Base-by-base conservation (phyloP, 2,888 invertebrate species). In the Pachymerium ferrugineum region DNA sequence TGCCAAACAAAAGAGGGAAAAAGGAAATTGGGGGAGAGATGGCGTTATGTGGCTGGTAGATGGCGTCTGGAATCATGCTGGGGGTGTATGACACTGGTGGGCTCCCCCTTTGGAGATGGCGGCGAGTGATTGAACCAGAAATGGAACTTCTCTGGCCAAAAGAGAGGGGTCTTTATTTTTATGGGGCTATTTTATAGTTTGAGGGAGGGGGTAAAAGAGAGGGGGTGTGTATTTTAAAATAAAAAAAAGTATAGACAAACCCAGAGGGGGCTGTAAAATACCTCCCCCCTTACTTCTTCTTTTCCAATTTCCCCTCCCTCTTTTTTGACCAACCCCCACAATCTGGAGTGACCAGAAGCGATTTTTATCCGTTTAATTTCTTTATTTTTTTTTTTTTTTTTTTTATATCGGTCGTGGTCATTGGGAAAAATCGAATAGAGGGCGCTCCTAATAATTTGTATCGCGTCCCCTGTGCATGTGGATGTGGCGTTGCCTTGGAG, bases 401-500 rank as follows among this genome's bases (percentile, higher is more conserved):
- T 38, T 38, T 38, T 1, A 8, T 38, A n/a, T n/a, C n/a, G n/a
- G n/a, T 2, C n/a, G 14, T 38, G 38, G 38, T 38, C 38, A 38
- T 12, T 38, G 38, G 10, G 38, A 38, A 38, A n/a, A 38, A 38
- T 38, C 3, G 14, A 38, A 2, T 38, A 8, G 38, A n/a, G 38
- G 2, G 38, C 38, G 38, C 2, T 54, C 28, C 62, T 62, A 62
- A 62, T 62, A 62, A 62, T 62, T 62, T 62, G 62, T 62, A 62
- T 62, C 62, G 62, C 62, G 3, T 3, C 47, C 47, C 38, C 38
- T 38, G 31, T 69, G 31, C 69, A 69, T 33, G 19, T 30, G 69
- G 69, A 71, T 71, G 71, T 71, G 38, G 33, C 35, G 71, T 71
- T 71, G 71, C 71, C 71, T 35, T 38, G 71, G 29, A 10, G 35